Conservation (phyloP, 2,797 vertebrate species). For the Lindbergichthys nudifrons region DNA sequence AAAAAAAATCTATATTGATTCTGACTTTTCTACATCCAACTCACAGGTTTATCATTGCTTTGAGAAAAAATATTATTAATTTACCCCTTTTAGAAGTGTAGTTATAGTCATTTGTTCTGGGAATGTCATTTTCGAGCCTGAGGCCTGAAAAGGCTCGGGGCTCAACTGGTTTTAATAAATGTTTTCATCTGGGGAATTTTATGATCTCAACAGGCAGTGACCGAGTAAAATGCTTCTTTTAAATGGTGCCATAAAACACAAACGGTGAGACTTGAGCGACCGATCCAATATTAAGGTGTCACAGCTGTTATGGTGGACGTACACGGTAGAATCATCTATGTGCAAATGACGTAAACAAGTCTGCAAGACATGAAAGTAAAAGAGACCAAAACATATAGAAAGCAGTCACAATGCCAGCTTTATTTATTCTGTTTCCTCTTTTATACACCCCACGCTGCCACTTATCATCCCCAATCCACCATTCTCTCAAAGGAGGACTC, state of each 20-base stretch:
- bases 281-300: background rate
- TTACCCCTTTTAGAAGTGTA: no score
- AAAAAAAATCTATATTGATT: no score
- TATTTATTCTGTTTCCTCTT: background rate
- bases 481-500: constrained; percentile 19
- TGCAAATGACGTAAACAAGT: background rate
- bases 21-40: no score
- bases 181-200: background rate
- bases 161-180: background rate
- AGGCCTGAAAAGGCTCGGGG: no score
- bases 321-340: background rate
- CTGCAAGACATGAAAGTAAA: background rate
- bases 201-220: constrained; percentile 8
- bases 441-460: background rate
- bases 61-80: no score
- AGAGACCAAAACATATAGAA: constrained; percentile 4
- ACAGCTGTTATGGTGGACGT: background rate
- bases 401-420: background rate
- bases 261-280: background rate
- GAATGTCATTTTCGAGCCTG: no score
- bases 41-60: no score
- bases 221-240: constrained; percentile 4
- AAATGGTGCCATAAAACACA: constrained; percentile 4
- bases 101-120: no score
- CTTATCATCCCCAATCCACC: constrained; percentile 15